Evolutionary conservation across 1,140 invertebrate species (phyloP).

Genomic region (Calephelis nemesis): DNA sequence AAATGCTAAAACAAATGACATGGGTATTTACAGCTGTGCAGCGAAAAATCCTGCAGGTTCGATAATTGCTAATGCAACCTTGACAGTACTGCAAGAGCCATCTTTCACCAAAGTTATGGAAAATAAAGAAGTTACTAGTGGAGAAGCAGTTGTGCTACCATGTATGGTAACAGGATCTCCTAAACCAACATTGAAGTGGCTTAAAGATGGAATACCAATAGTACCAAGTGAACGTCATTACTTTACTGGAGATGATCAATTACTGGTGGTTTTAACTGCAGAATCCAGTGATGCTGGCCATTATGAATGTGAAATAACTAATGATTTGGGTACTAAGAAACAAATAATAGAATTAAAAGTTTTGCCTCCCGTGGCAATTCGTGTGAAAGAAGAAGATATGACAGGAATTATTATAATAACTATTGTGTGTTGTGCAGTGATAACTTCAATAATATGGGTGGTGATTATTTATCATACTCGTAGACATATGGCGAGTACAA

Average conservation of each 20-base stretch:
- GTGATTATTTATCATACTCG: constrained; percentile 94
- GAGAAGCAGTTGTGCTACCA: constrained; percentile 90
- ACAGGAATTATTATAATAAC: constrained; percentile 93
- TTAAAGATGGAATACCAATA: constrained; percentile 89
- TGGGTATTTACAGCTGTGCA: constrained; percentile 95
- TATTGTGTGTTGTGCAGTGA: constrained; percentile 93
- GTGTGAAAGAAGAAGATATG: constrained; percentile 84
- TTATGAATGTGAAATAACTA: constrained; percentile 94
- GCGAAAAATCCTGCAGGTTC: constrained; percentile 93
- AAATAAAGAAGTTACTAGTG: constrained; percentile 88
- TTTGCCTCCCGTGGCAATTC: constrained; percentile 78
- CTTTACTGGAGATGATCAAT: constrained; percentile 91
- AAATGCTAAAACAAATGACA: constrained; percentile 92
- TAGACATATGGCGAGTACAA: constrained; percentile 79
- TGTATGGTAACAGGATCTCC: constrained; percentile 93
- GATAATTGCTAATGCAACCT: constrained; percentile 92
- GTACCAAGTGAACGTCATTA: constrained; percentile 87
- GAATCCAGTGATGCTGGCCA: constrained; percentile 87
- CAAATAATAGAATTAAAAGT: constrained; percentile 79
- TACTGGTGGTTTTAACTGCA: constrained; percentile 92
- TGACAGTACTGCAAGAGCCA: constrained; percentile 92
- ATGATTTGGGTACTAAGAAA: constrained; percentile 86
- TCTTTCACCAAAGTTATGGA: constrained; percentile 92
- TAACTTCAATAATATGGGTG: constrained; percentile 94
- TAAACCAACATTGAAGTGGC: constrained; percentile 92